A percentile compares a stretch with the other conserved stretches of the same genome.
These are phyloP conservation scores for Elmis aenea DNA, from an alignment of 2,888 invertebrate genomes.

Conservation along the genomic window DNA sequence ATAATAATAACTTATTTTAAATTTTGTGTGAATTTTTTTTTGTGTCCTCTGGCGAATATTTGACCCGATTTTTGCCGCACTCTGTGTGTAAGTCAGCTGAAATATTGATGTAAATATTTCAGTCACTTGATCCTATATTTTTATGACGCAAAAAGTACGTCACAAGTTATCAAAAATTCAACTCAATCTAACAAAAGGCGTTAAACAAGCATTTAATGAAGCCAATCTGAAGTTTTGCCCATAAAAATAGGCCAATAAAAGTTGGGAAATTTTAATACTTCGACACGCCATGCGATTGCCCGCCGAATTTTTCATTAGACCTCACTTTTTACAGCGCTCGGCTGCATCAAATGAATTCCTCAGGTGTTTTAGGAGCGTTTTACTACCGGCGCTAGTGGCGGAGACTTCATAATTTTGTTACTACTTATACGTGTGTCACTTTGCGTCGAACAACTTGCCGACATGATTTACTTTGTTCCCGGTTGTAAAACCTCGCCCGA, in stretches of 20 bases:
- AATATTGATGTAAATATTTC: not conserved
- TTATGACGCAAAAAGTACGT: slow-evolving; percentile 12
- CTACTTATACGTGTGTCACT: slow-evolving; percentile 20
- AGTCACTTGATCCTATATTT: not conserved
- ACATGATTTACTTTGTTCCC: too few relatives aligned
- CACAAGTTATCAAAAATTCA: slow-evolving; percentile 36
- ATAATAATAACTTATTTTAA: too few relatives aligned
- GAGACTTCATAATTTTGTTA: slow-evolving; percentile 19
- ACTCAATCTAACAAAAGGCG: slow-evolving; percentile 39
- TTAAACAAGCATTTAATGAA: slow-evolving; percentile 36
- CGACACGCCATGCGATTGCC: slow-evolving; percentile 31
- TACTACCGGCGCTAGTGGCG: slow-evolving; percentile 22
- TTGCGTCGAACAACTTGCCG: too few relatives aligned
- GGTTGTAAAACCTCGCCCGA: too few relatives aligned
- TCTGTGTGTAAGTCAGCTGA: not conserved
- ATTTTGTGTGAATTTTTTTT: too few relatives aligned
- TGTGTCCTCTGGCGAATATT: too few relatives aligned
- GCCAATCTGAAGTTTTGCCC: slow-evolving; percentile 35
- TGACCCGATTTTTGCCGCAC: not conserved
- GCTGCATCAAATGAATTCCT: slow-evolving; percentile 32
- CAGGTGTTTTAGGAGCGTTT: slow-evolving; percentile 33
- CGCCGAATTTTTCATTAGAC: slow-evolving; percentile 39
- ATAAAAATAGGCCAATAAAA: slow-evolving; percentile 30
- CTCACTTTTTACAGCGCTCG: slow-evolving; percentile 32
- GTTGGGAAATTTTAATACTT: slow-evolving; percentile 31